Evolutionary conservation across 2,113 vertebrate genomes (phyloP).

Genomic region (Crocuta crocuta): DNA sequence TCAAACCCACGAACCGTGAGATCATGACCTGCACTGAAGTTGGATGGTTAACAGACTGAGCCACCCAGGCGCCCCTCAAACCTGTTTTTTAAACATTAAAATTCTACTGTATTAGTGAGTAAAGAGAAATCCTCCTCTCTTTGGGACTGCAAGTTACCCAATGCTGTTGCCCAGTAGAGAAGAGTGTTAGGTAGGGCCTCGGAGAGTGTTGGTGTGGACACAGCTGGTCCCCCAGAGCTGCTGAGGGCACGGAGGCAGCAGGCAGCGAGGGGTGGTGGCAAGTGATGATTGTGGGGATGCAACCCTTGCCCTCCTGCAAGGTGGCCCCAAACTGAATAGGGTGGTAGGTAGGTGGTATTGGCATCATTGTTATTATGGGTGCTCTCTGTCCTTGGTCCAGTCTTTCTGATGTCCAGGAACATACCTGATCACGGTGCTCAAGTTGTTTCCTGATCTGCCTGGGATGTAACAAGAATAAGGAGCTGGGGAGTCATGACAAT

Average conservation of each 20-base stretch:
- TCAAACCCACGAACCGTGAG: too few relatives aligned
- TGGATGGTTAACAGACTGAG: too few relatives aligned
- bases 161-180: not conserved
- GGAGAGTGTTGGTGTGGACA: not conserved
- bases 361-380: not conserved
- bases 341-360: not conserved
- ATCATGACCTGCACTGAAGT: too few relatives aligned
- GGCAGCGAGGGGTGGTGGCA: not conserved
- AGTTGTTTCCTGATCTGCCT: not conserved
- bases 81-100: not conserved
- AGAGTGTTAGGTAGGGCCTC: not conserved
- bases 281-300: not conserved
- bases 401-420: not conserved
- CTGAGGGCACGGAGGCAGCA: not conserved
- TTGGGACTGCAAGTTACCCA: not conserved
- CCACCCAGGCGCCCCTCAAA: not conserved
- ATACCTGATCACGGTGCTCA: not conserved
- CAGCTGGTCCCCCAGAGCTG: not conserved
- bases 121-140: not conserved
- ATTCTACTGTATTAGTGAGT: not conserved
- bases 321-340: not conserved
- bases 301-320: not conserved
- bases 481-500: not conserved
- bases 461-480: not conserved
- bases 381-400: not conserved